These are phyloP conservation scores for Parauchenoglanis punctatus DNA, from an alignment of 2,797 vertebrate species.

Conservation along the genomic window DNA sequence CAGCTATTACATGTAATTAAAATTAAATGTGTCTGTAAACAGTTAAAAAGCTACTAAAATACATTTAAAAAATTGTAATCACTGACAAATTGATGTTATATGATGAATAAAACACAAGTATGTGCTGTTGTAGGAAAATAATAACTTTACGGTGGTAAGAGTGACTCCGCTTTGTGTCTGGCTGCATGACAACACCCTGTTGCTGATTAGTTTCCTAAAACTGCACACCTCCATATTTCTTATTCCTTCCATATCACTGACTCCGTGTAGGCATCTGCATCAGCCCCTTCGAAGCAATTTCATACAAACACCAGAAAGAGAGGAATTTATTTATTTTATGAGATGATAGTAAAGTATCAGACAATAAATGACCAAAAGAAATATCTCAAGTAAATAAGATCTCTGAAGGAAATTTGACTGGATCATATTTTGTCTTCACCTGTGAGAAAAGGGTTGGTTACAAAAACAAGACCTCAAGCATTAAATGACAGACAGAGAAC, in stretches of 20 bases:
- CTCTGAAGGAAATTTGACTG: constrained; percentile 3
- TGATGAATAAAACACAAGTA: not conserved
- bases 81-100: not conserved
- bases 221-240: not conserved
- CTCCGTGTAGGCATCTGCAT: too few species aligned
- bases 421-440: constrained; percentile 14
- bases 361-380: not conserved
- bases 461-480: not conserved
- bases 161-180: not conserved
- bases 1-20: not conserved
- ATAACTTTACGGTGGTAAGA: not conserved
- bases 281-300: not conserved
- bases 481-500: constrained; percentile 1
- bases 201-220: not conserved
- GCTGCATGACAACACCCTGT: not conserved
- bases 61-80: not conserved
- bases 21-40: not conserved
- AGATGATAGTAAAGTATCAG: not conserved
- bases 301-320: not conserved
- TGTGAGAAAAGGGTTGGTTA: not conserved
- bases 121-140: not conserved
- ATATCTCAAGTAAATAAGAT: not conserved
- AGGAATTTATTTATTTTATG: not conserved
- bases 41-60: not conserved
- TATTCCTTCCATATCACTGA: not conserved